Conservation (phyloP, 2,113 vertebrate genomes). For the Collichthys lucidus region DNA sequence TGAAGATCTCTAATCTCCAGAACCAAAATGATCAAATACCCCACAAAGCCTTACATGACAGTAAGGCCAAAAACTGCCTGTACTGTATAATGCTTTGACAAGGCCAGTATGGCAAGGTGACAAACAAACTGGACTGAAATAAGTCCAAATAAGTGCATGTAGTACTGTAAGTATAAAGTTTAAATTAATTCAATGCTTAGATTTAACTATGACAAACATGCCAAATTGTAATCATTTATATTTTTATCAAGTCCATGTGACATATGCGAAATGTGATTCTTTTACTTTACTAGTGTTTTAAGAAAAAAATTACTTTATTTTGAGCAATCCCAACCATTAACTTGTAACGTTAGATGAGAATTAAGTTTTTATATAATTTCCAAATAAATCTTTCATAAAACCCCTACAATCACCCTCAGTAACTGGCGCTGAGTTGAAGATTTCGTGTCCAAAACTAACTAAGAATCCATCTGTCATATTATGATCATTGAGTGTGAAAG, state of each 20-base stretch:
- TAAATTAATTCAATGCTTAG: background rate
- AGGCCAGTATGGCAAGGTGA: conserved; percentile 7
- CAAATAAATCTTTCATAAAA: conserved; percentile 38
- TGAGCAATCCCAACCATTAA: conserved; percentile 1
- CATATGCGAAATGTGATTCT: background rate
- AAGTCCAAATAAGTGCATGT: background rate
- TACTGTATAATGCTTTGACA: background rate
- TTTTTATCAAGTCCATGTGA: background rate
- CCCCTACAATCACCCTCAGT: conserved; percentile 28
- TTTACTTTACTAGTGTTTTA: background rate
- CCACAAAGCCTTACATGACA: conserved; percentile 7
- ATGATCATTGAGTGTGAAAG: conserved; percentile 46
- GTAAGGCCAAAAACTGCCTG: background rate
- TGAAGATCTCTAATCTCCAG: conserved; percentile 34
- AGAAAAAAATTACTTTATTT: conserved; percentile 8
- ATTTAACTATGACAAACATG: background rate
- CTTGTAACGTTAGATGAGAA: conserved; percentile 6
- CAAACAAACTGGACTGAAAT: conserved; percentile 22
- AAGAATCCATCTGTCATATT: conserved; percentile 44
- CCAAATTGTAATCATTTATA: background rate
- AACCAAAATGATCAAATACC: conserved; percentile 33
- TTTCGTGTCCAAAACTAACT: conserved; percentile 60
- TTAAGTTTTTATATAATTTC: conserved; percentile 40
- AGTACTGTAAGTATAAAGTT: background rate
- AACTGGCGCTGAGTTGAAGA: conserved; percentile 28